phyloP scores from a whole-genome alignment of 2,888 invertebrate species.

The Strigamia crassipes region DNA sequence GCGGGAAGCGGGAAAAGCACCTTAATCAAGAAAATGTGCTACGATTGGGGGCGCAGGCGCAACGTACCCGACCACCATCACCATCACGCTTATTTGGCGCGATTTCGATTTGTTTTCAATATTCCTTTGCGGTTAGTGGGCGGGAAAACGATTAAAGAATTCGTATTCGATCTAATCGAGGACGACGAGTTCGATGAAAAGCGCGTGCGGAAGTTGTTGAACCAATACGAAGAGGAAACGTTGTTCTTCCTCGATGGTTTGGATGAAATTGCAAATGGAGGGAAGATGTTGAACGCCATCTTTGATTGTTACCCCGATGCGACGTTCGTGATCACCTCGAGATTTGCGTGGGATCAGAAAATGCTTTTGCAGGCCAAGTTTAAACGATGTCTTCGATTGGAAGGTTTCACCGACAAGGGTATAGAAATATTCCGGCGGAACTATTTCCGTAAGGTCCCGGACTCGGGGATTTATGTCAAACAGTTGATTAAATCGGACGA shows the following conservation, averaged over 20 bases:
- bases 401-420: background rate
- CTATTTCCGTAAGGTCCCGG: background rate
- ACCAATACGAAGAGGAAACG: background rate
- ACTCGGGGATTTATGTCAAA: background rate
- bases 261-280: background rate
- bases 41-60: background rate
- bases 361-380: background rate
- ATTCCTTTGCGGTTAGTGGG: background rate
- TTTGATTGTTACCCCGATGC: background rate
- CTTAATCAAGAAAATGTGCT: background rate
- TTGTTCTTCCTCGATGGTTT: background rate
- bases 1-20: background rate
- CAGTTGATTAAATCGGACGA: background rate
- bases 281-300: background rate
- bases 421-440: background rate
- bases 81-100: background rate
- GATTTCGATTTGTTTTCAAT: background rate
- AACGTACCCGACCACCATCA: too few species aligned
- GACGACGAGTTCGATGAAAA: background rate
- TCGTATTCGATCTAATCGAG: background rate
- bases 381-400: background rate
- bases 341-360: background rate
- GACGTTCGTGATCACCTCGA: background rate
- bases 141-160: background rate
- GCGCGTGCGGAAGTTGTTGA: background rate